Evolutionary conservation across 1,140 invertebrate genomes (phyloP), one percentile per base, ranked within the genome.

Genomic region (Caenorhabditis briggsae): DNA sequence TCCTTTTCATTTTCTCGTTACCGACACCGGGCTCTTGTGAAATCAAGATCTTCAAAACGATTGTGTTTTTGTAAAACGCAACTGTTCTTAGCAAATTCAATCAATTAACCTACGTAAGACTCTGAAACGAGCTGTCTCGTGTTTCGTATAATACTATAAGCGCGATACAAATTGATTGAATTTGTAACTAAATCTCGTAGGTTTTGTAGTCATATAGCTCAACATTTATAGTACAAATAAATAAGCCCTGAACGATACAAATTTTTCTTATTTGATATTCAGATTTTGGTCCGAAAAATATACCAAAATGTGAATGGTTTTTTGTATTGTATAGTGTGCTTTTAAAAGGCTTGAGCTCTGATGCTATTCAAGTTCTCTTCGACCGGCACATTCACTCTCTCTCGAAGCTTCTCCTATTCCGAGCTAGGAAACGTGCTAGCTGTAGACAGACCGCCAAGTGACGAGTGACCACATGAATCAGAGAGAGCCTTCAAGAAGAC

Each of bases 381-480:
- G 33, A 50, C 70, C n/a, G 20, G 18, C 70, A 50, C 70, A 50
- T 50, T 78, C 70, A 50, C 70, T 78, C 46, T 7, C 43, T 78
- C 33, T 18, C 25, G 50, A 53, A 53, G 50, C 11, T 9, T 20
- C n/a, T 78, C 70, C 46, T n/a, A 78, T 78, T 78, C 46, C 46
- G 33, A 78, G 33, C 70, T 78, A 78, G 70, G 70, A 78, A 78
- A 78, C 70, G 70, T 25, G 70, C 70, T 53, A 48, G 70, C 70
- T 78, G 70, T 78, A 78, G 70, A 78, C 70, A 78, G 70, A 53
- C 70, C 70, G 46, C 18, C 70, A 50, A 53, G 70, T 9, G 70
- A 78, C 70, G 70, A 78, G 70, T 78, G 70, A 78, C 70, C 70
- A n/a, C 70, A 78, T 78, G 70, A 78, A 78, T 78, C 70, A 78